Evolutionary conservation across 2,888 invertebrate species (phyloP).

Genomic region (Mythimna lalbum): DNA sequence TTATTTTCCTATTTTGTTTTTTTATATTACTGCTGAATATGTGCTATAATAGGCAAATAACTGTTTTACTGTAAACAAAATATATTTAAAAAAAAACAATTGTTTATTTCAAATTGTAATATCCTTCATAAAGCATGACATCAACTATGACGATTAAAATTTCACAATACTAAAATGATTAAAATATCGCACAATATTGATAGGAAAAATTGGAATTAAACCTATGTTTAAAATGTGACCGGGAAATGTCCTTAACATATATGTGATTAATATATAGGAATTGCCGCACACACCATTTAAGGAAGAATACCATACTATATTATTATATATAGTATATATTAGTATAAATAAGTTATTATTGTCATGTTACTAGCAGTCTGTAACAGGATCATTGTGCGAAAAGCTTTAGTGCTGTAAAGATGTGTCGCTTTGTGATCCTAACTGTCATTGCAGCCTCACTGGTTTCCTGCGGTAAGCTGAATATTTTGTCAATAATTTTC

Average conservation of each 20-base stretch:
- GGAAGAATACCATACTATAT: conserved; percentile 35
- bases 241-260: conserved; percentile 19
- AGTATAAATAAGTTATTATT: conserved; percentile 8
- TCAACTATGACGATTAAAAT: background rate
- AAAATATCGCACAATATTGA: background rate
- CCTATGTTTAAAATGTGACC: background rate
- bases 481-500: background rate
- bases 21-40: no score
- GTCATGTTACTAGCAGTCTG: background rate
- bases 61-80: no score
- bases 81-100: no score
- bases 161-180: background rate
- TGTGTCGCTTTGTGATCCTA: conserved; percentile 25
- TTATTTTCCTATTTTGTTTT: no score
- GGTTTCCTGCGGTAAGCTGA: conserved; percentile 33
- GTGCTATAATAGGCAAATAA: no score
- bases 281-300: conserved; percentile 21
- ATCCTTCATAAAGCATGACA: no score
- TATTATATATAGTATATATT: background rate
- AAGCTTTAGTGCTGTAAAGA: conserved; percentile 32
- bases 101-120: no score
- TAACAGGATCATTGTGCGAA: conserved; percentile 11
- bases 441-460: conserved; percentile 9
- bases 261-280: conserved; percentile 32
- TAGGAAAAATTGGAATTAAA: background rate